Percentiles rank a stretch among this genome's conserved stretches.
phyloP scores from a whole-genome alignment of 2,797 vertebrate genomes.

The Hydrophis major region DNA sequence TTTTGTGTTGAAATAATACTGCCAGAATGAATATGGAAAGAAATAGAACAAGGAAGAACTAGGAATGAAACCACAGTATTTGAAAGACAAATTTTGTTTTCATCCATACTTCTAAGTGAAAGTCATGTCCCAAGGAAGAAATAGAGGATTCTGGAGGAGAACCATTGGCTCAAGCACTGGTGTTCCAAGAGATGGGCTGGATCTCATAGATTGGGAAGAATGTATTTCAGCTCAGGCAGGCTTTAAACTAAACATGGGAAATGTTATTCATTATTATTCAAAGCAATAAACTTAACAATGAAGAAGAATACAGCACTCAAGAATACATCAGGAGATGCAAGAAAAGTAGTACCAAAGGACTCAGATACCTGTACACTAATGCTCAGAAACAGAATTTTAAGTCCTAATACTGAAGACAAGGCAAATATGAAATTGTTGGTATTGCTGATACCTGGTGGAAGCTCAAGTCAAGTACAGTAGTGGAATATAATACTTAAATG shows the following conservation, averaged over 20 bases:
- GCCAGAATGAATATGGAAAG: not conserved
- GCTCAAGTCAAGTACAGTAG: not conserved
- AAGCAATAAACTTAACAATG: not conserved
- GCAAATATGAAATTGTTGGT: not conserved
- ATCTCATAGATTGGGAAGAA: not conserved
- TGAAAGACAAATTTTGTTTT: not conserved
- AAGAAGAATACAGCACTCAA: not conserved
- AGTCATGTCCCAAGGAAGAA: not conserved
- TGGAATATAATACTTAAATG: not conserved
- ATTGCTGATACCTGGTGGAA: not conserved
- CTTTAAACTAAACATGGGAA: not conserved
- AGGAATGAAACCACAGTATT: not conserved
- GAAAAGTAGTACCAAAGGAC: not conserved
- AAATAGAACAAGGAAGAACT: not conserved
- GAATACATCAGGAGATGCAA: not conserved
- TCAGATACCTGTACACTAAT: not conserved
- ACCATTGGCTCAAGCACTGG: not conserved
- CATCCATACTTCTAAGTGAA: not conserved
- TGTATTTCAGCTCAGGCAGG: not conserved
- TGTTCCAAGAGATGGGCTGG: not conserved
- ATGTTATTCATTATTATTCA: not conserved
- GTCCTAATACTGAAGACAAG: not conserved
- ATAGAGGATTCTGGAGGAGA: not conserved
- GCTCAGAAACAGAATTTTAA: not conserved
- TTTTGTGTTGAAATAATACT: not conserved